Percentiles rank a stretch among this genome's conserved stretches.
Evolutionary conservation across 2,797 vertebrate species (phyloP).

Genomic region (Rallus crepitans): DNA sequence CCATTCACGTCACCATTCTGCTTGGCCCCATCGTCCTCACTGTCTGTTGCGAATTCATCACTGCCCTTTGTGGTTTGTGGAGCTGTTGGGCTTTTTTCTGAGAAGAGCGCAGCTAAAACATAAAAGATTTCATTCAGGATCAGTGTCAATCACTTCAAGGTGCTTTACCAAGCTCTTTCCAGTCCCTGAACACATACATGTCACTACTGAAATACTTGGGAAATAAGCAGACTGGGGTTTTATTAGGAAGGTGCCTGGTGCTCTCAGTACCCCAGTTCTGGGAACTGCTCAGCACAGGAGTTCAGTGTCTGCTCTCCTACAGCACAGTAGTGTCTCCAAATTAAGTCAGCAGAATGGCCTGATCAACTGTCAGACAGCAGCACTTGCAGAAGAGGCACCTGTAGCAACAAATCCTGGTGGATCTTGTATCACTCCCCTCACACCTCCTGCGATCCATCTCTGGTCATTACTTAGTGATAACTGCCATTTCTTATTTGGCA

Average conservation of each 20-base stretch:
- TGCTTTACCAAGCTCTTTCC: neutral
- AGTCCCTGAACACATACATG: rapidly evolving
- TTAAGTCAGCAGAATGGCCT: rapidly evolving
- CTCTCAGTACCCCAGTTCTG: neutral
- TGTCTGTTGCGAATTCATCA: neutral
- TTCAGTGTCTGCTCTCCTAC: neutral
- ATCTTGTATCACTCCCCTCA: neutral
- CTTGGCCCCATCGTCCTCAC: neutral
- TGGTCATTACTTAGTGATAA: neutral
- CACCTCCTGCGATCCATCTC: neutral
- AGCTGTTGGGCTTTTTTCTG: conserved; percentile 32
- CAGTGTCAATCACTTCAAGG: neutral
- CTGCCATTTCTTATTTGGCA: neutral
- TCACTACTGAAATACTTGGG: neutral
- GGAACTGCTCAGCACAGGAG: neutral
- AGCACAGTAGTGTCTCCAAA: neutral
- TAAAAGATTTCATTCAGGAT: neutral
- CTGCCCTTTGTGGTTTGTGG: neutral
- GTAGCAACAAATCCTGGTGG: neutral
- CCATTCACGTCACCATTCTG: rapidly evolving
- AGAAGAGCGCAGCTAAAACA: conserved; percentile 73
- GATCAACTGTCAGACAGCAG: neutral
- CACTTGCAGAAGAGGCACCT: neutral
- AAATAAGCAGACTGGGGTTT: neutral
- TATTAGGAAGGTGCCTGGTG: neutral